A percentile compares a stretch with the other conserved stretches of the same genome.
These are phyloP conservation scores for Sarcoramphus papa DNA, from an alignment of 2,797 vertebrate genomes.

Conservation along the genomic window DNA sequence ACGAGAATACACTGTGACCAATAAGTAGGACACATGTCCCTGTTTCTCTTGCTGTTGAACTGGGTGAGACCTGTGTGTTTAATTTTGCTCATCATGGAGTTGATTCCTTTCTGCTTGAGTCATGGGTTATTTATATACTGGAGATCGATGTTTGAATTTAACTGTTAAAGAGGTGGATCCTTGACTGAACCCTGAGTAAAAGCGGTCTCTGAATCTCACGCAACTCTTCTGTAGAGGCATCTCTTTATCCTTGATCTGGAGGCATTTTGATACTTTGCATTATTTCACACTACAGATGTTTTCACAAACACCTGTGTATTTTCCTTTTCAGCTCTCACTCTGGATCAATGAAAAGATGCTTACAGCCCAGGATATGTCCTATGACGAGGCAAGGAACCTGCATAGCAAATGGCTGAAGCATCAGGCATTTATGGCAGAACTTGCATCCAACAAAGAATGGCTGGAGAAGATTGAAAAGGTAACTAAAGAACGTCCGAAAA, in stretches of 20 bases:
- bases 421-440: constrained; percentile 97
- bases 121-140: not conserved
- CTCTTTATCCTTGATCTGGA: not conserved
- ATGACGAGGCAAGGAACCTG: constrained; percentile 95
- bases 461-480: constrained; percentile 96
- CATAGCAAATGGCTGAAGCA: constrained; percentile 99
- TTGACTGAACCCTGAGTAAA: not conserved
- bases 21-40: not conserved
- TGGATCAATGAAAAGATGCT: constrained; percentile 99
- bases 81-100: not conserved
- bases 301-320: not conserved
- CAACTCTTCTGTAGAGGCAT: not conserved
- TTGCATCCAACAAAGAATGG: constrained; percentile 97
- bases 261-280: not conserved
- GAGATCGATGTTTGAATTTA: not conserved
- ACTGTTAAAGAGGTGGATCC: not conserved
- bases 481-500: not conserved
- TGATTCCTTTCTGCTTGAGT: not conserved
- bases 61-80: not conserved
- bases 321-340: constrained; percentile 81
- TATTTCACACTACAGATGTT: not conserved
- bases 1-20: not conserved
- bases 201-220: not conserved
- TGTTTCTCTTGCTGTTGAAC: not conserved
- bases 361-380: constrained; percentile 97